These are phyloP conservation scores for Sinohyriopsis cumingii DNA, from an alignment of 2,888 invertebrate species.

Conservation along the genomic window DNA sequence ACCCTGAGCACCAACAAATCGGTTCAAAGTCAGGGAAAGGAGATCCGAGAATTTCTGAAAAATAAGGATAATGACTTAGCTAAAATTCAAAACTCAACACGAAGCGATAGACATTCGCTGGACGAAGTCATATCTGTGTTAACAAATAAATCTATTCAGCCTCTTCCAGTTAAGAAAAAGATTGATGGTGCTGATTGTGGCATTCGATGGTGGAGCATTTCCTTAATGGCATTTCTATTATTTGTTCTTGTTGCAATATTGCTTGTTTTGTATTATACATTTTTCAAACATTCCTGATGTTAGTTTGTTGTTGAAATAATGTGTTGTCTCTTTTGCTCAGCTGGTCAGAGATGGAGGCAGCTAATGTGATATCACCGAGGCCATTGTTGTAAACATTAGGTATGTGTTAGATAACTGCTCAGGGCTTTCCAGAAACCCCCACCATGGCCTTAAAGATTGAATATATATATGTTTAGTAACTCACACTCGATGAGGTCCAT, in stretches of 20 bases:
- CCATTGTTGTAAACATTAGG: no score
- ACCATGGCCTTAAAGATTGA: no score
- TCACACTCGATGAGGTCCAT: no score
- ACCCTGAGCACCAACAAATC: conserved; percentile 63
- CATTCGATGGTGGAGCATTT: conserved; percentile 51
- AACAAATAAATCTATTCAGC: conserved; percentile 60
- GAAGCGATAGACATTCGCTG: conserved; percentile 56
- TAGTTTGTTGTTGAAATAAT: not conserved
- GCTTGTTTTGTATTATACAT: conserved; percentile 11
- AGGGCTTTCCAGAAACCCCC: no score
- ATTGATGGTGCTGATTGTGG: conserved; percentile 61
- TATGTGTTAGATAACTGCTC: no score
- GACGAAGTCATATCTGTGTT: conserved; percentile 65
- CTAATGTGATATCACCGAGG: no score
- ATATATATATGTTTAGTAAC: no score
- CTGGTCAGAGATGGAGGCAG: not conserved
- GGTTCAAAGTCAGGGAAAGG: conserved; percentile 51
- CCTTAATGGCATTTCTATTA: conserved; percentile 36
- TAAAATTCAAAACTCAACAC: conserved; percentile 52
- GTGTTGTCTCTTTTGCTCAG: not conserved
- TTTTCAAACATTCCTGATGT: conserved; percentile 11
- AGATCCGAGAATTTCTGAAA: conserved; percentile 60
- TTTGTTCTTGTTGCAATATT: conserved; percentile 40
- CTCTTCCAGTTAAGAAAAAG: conserved; percentile 36
- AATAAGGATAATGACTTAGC: conserved; percentile 67